A percentile compares a stretch with the other conserved stretches of the same genome.
phyloP scores from a whole-genome alignment of 35 echinoderm and acorn worm species.

The Ptychodera flava region DNA sequence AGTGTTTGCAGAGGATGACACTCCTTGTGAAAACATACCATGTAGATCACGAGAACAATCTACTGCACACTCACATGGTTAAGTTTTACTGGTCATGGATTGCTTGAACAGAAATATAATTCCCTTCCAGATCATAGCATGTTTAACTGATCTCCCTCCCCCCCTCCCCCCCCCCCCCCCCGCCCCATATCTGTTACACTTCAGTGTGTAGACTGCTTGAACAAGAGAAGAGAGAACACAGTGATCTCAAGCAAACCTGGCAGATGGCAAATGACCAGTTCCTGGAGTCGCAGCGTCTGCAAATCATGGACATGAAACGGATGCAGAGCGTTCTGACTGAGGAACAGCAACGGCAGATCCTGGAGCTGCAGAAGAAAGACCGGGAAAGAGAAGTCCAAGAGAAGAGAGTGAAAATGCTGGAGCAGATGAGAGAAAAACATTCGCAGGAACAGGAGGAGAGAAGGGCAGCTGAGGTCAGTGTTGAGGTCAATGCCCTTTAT shows the following conservation, averaged over 20 bases:
- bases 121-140: no score
- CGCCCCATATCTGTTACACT: no score
- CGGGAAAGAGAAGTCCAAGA: slow-evolving; percentile 75
- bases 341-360: slow-evolving; percentile 91
- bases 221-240: slow-evolving; percentile 70
- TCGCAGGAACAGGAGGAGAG: slow-evolving; percentile 38
- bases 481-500: no score
- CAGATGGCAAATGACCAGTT: slow-evolving; percentile 99
- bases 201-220: slow-evolving; percentile 74
- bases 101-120: no score
- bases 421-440: slow-evolving; percentile 58
- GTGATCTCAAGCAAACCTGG: slow-evolving; percentile 79
- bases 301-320: slow-evolving; percentile 96
- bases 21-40: no score
- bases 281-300: slow-evolving; percentile 81
- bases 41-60: no score
- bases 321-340: slow-evolving; percentile 82
- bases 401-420: slow-evolving; percentile 58
- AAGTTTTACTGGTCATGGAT: no score
- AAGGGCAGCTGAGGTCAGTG: slow-evolving; percentile 22
- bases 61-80: no score
- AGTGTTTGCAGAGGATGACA: no score
- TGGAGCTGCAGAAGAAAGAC: slow-evolving; percentile 72
- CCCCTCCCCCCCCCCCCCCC: no score
- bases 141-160: no score